Evolutionary conservation across 2,113 vertebrate species (phyloP).

Genomic region (Ascaphus truei): DNA sequence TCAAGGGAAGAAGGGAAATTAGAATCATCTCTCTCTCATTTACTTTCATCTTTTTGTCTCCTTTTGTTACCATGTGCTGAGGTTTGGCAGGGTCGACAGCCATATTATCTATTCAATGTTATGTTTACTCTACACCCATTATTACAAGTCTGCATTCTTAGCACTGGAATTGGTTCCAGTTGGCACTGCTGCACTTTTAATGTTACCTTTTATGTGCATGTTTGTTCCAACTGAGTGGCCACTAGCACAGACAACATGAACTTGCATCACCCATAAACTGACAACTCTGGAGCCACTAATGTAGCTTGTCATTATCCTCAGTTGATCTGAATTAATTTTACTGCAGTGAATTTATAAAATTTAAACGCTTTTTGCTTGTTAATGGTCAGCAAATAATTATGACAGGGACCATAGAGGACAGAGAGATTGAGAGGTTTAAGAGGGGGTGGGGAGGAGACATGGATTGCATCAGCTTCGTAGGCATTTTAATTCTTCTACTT

Average conservation of each 20-base stretch:
- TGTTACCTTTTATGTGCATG: slow-evolving; percentile 56
- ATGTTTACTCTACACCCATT: slow-evolving; percentile 29
- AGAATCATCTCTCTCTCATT: slow-evolving; percentile 41
- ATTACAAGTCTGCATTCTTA: slow-evolving; percentile 21
- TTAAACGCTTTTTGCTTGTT: slow-evolving; percentile 45
- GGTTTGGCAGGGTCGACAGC: slow-evolving; percentile 1
- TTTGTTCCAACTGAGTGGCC: slow-evolving; percentile 57
- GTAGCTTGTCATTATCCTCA: slow-evolving; percentile 55
- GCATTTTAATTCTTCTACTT: slow-evolving; percentile 61
- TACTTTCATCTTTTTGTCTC: slow-evolving; percentile 34
- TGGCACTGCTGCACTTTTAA: slow-evolving; percentile 44
- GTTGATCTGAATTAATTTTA: slow-evolving; percentile 60
- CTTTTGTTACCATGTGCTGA: slow-evolving; percentile 18
- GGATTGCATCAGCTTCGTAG: slow-evolving; percentile 53
- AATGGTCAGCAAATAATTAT: slow-evolving; percentile 52
- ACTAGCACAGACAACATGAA: slow-evolving; percentile 57
- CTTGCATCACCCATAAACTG: slow-evolving; percentile 55
- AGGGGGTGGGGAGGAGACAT: slow-evolving; percentile 12
- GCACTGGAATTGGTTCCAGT: slow-evolving; percentile 38
- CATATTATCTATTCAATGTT: slow-evolving; percentile 37
- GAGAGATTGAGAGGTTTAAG: slow-evolving; percentile 22
- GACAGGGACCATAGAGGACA: slow-evolving; percentile 10
- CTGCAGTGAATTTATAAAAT: slow-evolving; percentile 56
- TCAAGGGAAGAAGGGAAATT: slow-evolving; percentile 19
- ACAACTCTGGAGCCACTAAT: slow-evolving; percentile 47